phyloP scores from a whole-genome alignment of 2,113 vertebrate species.

The Scophthalmus maximus region DNA sequence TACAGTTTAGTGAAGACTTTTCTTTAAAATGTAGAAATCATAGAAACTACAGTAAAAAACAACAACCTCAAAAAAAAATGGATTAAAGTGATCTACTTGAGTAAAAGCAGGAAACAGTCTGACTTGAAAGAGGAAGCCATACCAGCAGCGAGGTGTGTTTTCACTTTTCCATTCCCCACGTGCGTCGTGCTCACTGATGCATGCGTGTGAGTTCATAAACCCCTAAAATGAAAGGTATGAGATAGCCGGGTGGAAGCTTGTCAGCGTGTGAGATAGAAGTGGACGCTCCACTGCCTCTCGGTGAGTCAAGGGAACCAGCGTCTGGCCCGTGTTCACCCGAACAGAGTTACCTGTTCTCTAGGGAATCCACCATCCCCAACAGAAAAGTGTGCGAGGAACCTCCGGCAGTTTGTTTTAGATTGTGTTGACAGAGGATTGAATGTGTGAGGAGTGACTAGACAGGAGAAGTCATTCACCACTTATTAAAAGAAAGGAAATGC shows the following conservation, averaged over 20 bases:
- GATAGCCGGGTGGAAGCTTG: slow-evolving; percentile 64
- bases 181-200: slow-evolving; percentile 67
- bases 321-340: slow-evolving; percentile 60
- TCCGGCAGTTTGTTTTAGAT: not conserved
- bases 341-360: slow-evolving; percentile 27
- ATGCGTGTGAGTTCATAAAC: slow-evolving; percentile 69
- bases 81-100: not conserved
- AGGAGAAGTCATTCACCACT: not conserved
- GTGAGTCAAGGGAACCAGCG: slow-evolving; percentile 62
- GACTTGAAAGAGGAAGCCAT: no score
- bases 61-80: not conserved
- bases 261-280: slow-evolving; percentile 70
- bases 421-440: slow-evolving; percentile 8
- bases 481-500: slow-evolving; percentile 4
- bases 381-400: no score
- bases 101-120: slow-evolving; percentile 18
- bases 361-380: slow-evolving; percentile 40
- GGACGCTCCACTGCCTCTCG: slow-evolving; percentile 63
- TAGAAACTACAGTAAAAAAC: no score
- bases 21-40: not conserved
- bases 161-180: slow-evolving; percentile 49
- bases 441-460: not conserved
- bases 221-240: slow-evolving; percentile 74
- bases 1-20: not conserved
- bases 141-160: slow-evolving; percentile 29